Evolutionary conservation across 2,888 invertebrate genomes (phyloP), one percentile per base, ranked within the genome.

Genomic region (Sinohyriopsis cumingii): DNA sequence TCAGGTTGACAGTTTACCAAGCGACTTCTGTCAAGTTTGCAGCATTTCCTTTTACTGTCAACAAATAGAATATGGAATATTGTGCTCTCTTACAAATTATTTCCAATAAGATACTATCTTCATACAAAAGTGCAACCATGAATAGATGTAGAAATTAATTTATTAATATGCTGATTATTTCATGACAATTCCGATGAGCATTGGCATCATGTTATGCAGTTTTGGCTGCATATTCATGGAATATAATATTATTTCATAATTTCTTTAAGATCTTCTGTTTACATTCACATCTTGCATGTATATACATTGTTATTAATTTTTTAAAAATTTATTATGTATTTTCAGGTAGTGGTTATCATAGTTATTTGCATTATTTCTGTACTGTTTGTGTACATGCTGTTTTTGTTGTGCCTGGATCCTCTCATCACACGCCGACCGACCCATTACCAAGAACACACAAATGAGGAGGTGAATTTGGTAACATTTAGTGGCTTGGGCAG

Each of bases 331-430:
- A 45, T 24, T 28, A 64, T 59, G 66, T 54, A 24, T 63, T 77
- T 75, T 5, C 91, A 97, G 97, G 95, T 98, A 72, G 98, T 99
- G 60, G 98, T 99, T 55, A 98, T 99, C 76, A 96, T 99, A 86
- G 98, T 99, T 65, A 98, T 99, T 83, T 98, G 97, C 95, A 95
- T 99, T 69, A 96, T 99, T 85, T 96, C 97, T 72, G 92, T 98
- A 72, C 92, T 99, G 82, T 96, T 98, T 67, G 95, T 98, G 80
- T 99, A 99, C 91, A 99, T 99, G 99, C 93, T 96, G 68, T 99
- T 99, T 92, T 93, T 99, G 73, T 95, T 98, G 88, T 97, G 98
- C 87, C 92, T 99, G 90, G 99, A 99, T 91, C 99, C 99, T 1
- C 92, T 98, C 82, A 93, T 99, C 79, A 97, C 97, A 88, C 93